Evolutionary conservation across 2,797 vertebrate species (phyloP), one percentile per base, ranked within the genome.

Genomic region (Pseudopleuronectes americanus): DNA sequence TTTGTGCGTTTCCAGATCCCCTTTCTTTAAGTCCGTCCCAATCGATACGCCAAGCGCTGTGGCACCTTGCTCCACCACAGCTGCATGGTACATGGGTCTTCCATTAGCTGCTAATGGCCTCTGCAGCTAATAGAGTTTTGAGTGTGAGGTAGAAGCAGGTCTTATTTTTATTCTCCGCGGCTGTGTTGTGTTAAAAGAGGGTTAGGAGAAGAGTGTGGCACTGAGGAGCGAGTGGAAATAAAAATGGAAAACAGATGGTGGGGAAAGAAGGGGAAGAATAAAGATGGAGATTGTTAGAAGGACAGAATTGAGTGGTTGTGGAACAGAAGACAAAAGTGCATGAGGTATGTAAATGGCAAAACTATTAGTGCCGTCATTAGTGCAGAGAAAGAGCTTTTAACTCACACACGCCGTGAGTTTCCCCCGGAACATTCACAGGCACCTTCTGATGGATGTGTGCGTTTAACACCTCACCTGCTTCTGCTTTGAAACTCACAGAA

Each of bases 21-120:
- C 64, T 53, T 55, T 68, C 74, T 57, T 76, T 58, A 52, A 62
- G 66, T 77, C 69, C 12, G 1, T 60, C 63, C 8, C 76, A 61
- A 87, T 91, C 84, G 28, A 89, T 89, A 71, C 14, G 45, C 77
- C 67, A 23, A 81, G 79, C 57, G 61, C 57, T 9, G 70, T 17
- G 0, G 65, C 82, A 74, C 82, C 76, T 76, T 16, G 43, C 49
- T 33, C 73, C 19, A 10, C 79, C 68, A 4, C 3, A 55, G 62
- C 79, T 45, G 31, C 10, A 0, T 8, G 54, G 48, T 84, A 90
- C 90, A 89, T 13, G 59, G 80, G 51, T 85, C 77, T 86, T 88
- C 89, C 86, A 91, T 92, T 92, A 90, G 82, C 77, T 2, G 60
- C 84, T 87, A 90, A 91, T 85, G 81, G 86, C 54, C 66, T 80